These are phyloP conservation scores for Formica selysi DNA, from an alignment of 1,140 invertebrate species.

Conservation along the genomic window DNA sequence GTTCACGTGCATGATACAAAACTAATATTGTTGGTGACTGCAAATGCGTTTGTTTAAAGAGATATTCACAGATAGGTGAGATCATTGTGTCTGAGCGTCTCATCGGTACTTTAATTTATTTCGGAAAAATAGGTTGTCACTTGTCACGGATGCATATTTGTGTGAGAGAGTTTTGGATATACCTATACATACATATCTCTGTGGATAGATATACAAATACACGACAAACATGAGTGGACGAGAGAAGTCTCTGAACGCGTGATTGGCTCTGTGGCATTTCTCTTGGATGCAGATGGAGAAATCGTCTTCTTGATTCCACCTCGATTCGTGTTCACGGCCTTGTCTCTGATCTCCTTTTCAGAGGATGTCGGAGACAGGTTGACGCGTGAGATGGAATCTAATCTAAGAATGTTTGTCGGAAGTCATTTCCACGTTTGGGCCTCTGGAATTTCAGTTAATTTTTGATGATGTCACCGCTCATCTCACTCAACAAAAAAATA, in stretches of 20 bases:
- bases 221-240: neutral
- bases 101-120: slow-evolving; percentile 3
- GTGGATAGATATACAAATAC: neutral
- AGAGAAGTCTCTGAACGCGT: slow-evolving; percentile 28
- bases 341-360: slow-evolving; percentile 45
- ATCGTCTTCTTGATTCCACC: slow-evolving; percentile 30
- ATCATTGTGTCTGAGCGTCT: neutral
- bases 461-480: neutral
- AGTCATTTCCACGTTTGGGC: slow-evolving; percentile 24
- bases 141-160: slow-evolving; percentile 10
- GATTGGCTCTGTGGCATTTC: slow-evolving; percentile 42
- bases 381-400: slow-evolving; percentile 49
- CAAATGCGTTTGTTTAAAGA: neutral
- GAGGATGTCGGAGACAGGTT: slow-evolving; percentile 39
- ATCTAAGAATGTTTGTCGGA: slow-evolving; percentile 43
- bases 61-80: neutral
- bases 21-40: neutral
- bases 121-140: neutral
- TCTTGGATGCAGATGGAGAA: slow-evolving; percentile 19
- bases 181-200: neutral
- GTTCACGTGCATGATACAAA: neutral
- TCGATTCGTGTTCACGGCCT: slow-evolving; percentile 30
- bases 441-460: slow-evolving; percentile 25
- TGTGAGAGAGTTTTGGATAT: neutral
- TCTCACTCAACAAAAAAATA: neutral